Evolutionary conservation across 1,140 invertebrate species (phyloP).

Genomic region (Brachionus asplanchnoidis): DNA sequence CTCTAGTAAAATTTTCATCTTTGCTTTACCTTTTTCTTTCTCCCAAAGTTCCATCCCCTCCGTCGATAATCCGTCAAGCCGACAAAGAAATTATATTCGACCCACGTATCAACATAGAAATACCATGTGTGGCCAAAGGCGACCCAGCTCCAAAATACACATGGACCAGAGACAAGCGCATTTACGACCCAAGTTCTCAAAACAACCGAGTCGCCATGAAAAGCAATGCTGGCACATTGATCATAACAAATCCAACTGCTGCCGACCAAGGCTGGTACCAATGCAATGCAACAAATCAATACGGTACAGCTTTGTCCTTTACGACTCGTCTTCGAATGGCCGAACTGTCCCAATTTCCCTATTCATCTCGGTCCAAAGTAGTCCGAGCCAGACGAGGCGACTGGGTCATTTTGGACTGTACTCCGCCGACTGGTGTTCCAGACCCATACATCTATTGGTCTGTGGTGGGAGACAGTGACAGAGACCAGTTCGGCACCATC

Average conservation of each 20-base stretch:
- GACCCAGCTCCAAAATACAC: constrained; percentile 36
- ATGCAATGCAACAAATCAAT: constrained; percentile 90
- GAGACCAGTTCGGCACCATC: constrained; percentile 34
- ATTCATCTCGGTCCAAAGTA: constrained; percentile 28
- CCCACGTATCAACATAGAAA: constrained; percentile 37
- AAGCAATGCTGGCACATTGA: constrained; percentile 67
- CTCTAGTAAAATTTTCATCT: background rate
- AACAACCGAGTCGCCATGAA: constrained; percentile 39
- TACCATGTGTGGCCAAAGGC: constrained; percentile 42
- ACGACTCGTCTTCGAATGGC: background rate
- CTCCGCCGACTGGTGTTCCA: constrained; percentile 31
- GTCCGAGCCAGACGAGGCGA: constrained; percentile 23
- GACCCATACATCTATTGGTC: constrained; percentile 41
- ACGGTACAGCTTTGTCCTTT: constrained; percentile 68
- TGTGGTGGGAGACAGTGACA: constrained; percentile 22
- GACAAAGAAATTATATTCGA: constrained; percentile 41
- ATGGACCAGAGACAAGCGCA: constrained; percentile 40
- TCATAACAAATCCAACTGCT: constrained; percentile 77
- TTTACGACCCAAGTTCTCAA: constrained; percentile 42
- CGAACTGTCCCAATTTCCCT: constrained; percentile 35
- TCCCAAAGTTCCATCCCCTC: constrained; percentile 32
- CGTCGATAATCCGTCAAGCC: constrained; percentile 19
- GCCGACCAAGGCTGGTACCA: constrained; percentile 90
- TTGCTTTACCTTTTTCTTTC: background rate
- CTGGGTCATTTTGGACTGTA: constrained; percentile 32